Evolutionary conservation across 2,888 invertebrate species (phyloP), one percentile per base, ranked within the genome.

Genomic region (Drosophila sordidula): DNA sequence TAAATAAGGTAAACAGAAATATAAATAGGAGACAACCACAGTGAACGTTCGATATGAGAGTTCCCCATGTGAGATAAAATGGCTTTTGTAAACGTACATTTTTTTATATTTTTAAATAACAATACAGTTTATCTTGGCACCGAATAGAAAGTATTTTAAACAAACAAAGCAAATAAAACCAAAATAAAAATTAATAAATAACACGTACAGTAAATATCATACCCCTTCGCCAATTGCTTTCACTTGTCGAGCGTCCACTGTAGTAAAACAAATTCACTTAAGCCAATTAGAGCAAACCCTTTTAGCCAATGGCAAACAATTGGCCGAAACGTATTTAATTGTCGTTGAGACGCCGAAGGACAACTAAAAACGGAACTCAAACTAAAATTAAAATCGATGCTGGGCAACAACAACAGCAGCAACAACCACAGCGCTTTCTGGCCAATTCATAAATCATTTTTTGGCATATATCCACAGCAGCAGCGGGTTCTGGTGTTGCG

Each of bases 401-500:
- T 42, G 26, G 6, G 34, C 47, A 55, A 42, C 11, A 47, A 56
- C 38, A 65, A 58, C 22, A 47, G 4, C 36, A 34, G 5, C 22
- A 62, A 11, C 61, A 61, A 38, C 36, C 41, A 51, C 25, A 58
- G n/a, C 12, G 6, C 47, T 32, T 26, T 55, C 38, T 36, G 29
- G 1, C 18, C 61, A 70, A 77, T 80, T 87, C 89, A 83, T 83
- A 83, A 87, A 83, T 83, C 89, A 84, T 77, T 70, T 75, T 80
- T 70, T 73, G 74, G 51, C 85, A 74, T 59, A 57, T 78, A 68
- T 73, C 47, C 49, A 22, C 34, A 50, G 32, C 3, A 16, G 16
- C 47, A 42, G 39, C 26, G 5, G 38, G n/a, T 25, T 34, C 39
- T 11, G 34, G 11, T 65, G 65, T 71, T 64, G 39, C 36, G 38